Base-by-base conservation (phyloP, 2,888 invertebrate genomes). In the Beris morrisii region DNA sequence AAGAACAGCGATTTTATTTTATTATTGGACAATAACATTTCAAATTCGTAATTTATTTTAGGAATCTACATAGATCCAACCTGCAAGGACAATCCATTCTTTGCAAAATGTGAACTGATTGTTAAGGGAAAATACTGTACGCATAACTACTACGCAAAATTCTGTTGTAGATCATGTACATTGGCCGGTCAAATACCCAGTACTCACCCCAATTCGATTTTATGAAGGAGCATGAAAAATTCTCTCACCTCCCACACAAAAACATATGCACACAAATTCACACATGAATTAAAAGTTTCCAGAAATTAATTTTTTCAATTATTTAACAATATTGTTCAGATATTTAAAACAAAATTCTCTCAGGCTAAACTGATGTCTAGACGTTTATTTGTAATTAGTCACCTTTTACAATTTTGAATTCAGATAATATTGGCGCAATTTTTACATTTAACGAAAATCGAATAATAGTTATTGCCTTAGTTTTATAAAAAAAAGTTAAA, bases 161-260 rank as follows among this genome's bases (percentile, higher is more conserved):
- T 95, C 87, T 97, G 97, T 81, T 97, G 97, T 82, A 87, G 89
- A 78, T 94, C 95, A 2, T 97, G 97, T 79, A 92, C 93, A 69
- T 84, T 91, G 77, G 93, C 93, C 0, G 94, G 94, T 1, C 90
- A 90, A 76, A 81, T 93, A 13, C 69, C 71, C 63, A 68, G 69
- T 67, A 69, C 71, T 28, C 78, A 79, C 73, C 78, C 78, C 38
- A 79, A 79, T 72, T 74, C 74, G 7, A 38, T 65, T 58, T 65
- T 52, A 58, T 48, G 15, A 48, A 6, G 9, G 13, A 54, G 12
- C 28, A 54, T 30, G 2, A 15, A 1, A 15, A 48, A 6, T 48
- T 48, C 12, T 48, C 22, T 48, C 4, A 48, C 48, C 12, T 48
- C 12, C 4, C 22, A 9, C 12, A 48, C 48, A 15, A 48, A 48